A percentile compares a stretch with the other conserved stretches of the same genome.
Evolutionary conservation across 2,888 invertebrate species (phyloP).

Genomic region (Drosophila phalerata): DNA sequence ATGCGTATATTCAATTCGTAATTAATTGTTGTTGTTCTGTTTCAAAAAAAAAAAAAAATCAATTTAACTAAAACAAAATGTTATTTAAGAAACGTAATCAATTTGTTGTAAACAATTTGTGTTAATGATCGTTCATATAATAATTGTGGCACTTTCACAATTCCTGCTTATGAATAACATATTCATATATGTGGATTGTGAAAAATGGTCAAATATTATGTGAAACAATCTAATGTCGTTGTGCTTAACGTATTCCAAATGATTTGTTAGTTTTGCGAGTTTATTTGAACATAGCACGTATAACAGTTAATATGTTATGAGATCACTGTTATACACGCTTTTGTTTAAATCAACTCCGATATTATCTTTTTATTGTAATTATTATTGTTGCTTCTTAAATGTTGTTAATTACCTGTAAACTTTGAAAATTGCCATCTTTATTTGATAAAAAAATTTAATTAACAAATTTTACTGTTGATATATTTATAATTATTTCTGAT

Average conservation of each 20-base stretch:
- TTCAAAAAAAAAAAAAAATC: no score
- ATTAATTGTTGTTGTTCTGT: no score
- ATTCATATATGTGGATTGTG: slow-evolving; percentile 7
- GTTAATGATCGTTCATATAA: slow-evolving; percentile 37
- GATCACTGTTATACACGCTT: slow-evolving; percentile 25
- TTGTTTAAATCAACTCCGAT: slow-evolving; percentile 14
- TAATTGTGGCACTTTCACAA: slow-evolving; percentile 30
- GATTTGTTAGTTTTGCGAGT: slow-evolving; percentile 47
- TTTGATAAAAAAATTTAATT: slow-evolving; percentile 19
- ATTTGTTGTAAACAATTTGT: slow-evolving; percentile 56
- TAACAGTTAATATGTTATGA: slow-evolving; percentile 14
- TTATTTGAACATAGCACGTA: slow-evolving; percentile 36
- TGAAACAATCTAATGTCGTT: slow-evolving; percentile 62
- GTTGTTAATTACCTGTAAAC: slow-evolving; percentile 47
- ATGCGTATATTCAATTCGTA: slow-evolving; percentile 35
- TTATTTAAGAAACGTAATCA: slow-evolving; percentile 32
- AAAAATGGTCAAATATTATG: slow-evolving; percentile 38
- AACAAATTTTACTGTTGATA: slow-evolving; percentile 23
- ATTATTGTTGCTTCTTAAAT: slow-evolving; percentile 42
- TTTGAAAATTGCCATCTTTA: slow-evolving; percentile 23
- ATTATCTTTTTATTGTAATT: slow-evolving; percentile 1
- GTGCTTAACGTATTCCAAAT: slow-evolving; percentile 77
- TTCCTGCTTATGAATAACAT: slow-evolving; percentile 14
- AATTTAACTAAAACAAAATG: slow-evolving; percentile 1
- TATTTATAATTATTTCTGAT: slow-evolving; percentile 7